These are phyloP conservation scores for Epirrhoe alternata DNA, from an alignment of 2,888 invertebrate species.

Conservation along the genomic window DNA sequence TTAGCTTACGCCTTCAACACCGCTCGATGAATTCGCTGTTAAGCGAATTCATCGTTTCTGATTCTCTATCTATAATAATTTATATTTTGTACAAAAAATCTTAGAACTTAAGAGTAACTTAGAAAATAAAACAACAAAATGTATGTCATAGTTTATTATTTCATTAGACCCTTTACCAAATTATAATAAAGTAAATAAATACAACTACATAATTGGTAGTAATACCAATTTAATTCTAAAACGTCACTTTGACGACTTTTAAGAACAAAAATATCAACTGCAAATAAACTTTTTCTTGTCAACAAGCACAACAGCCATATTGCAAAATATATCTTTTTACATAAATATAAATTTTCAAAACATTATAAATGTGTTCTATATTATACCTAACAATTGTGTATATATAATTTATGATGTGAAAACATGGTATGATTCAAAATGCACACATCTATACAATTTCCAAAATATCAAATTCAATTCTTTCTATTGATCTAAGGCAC, in stretches of 20 bases:
- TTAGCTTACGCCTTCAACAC: too few species aligned
- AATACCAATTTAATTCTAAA: slow-evolving; percentile 76
- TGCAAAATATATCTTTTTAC: slow-evolving; percentile 57
- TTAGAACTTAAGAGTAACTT: not conserved
- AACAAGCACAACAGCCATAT: slow-evolving; percentile 80
- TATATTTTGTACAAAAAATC: not conserved
- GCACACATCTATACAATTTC: slow-evolving; percentile 68
- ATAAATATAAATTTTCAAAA: slow-evolving; percentile 45
- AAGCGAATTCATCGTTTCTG: too few species aligned
- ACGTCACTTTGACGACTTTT: slow-evolving; percentile 63
- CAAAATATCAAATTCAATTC: slow-evolving; percentile 42
- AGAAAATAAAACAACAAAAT: slow-evolving; percentile 49
- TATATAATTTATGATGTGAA: slow-evolving; percentile 49
- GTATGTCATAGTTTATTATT: slow-evolving; percentile 82
- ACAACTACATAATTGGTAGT: slow-evolving; percentile 81
- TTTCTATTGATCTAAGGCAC: slow-evolving; percentile 82
- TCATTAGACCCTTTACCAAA: slow-evolving; percentile 86
- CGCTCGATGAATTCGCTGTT: too few species aligned
- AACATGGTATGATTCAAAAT: slow-evolving; percentile 59
- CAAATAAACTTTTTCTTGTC: slow-evolving; percentile 72
- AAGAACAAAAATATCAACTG: slow-evolving; percentile 69
- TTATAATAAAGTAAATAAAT: slow-evolving; percentile 84
- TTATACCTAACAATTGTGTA: slow-evolving; percentile 34
- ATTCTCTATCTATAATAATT: not conserved
- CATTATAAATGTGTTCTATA: slow-evolving; percentile 45